phyloP scores from a whole-genome alignment of 2,113 vertebrate genomes.

The Actenoides lindsayi region DNA sequence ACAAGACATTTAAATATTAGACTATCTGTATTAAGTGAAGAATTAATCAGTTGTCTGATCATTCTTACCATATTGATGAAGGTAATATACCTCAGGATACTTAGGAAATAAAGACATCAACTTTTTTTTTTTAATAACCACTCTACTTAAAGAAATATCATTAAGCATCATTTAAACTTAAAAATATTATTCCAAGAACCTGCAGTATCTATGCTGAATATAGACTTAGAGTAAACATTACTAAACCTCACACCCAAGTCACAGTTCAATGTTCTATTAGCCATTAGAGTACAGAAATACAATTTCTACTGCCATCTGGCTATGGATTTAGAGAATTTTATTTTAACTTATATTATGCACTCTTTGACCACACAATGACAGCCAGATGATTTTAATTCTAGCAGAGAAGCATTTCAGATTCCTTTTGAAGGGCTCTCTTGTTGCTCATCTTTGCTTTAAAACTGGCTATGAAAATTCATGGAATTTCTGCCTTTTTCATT shows the following conservation, averaged over 20 bases:
- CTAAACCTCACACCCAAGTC: neutral
- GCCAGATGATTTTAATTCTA: neutral
- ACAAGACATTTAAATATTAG: neutral
- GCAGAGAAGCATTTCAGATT: neutral
- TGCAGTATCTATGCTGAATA: neutral
- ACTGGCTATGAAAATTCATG: neutral
- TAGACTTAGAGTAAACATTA: neutral
- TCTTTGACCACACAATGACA: neutral
- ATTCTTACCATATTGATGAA: neutral
- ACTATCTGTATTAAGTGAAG: neutral
- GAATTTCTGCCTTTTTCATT: neutral
- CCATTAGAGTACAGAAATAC: neutral
- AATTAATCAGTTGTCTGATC: neutral
- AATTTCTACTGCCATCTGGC: neutral
- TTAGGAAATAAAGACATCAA: neutral
- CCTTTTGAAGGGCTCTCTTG: neutral
- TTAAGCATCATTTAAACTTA: neutral
- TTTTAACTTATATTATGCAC: neutral
- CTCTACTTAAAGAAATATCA: neutral
- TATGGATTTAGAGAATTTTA: neutral
- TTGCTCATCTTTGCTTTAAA: neutral
- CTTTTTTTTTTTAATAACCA: neutral
- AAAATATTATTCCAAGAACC: neutral
- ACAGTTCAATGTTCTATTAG: neutral
- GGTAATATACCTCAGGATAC: neutral